phyloP scores from a whole-genome alignment of 1,140 invertebrate species.

The Teleopsis dalmanni region DNA sequence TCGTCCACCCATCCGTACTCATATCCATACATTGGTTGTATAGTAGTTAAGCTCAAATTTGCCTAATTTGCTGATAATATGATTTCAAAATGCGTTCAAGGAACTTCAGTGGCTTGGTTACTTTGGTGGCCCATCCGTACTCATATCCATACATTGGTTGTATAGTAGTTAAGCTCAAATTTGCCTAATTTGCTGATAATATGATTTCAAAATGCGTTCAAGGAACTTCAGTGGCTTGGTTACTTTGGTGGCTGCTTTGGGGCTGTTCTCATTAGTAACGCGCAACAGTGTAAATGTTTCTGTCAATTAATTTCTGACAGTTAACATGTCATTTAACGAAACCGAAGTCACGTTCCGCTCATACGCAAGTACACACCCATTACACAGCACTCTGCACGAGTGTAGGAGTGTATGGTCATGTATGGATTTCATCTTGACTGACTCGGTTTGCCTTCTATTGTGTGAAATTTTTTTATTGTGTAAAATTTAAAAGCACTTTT shows the following conservation, averaged over 20 bases:
- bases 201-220: background rate
- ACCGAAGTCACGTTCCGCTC: constrained; percentile 12
- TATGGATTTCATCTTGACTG: no score
- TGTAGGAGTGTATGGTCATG: no score
- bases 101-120: no score
- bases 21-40: background rate
- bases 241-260: no score
- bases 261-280: no score
- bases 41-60: background rate
- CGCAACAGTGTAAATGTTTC: no score
- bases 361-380: no score
- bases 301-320: constrained; percentile 14
- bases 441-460: no score
- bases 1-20: background rate
- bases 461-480: no score
- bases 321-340: background rate
- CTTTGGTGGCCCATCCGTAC: no score
- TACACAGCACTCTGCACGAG: background rate
- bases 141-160: background rate
- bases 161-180: background rate
- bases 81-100: background rate
- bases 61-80: background rate
- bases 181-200: background rate
- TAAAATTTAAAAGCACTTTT: no score
- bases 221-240: no score